These are phyloP conservation scores for Spisula solida DNA, from an alignment of 2,888 invertebrate genomes.

Conservation along the genomic window DNA sequence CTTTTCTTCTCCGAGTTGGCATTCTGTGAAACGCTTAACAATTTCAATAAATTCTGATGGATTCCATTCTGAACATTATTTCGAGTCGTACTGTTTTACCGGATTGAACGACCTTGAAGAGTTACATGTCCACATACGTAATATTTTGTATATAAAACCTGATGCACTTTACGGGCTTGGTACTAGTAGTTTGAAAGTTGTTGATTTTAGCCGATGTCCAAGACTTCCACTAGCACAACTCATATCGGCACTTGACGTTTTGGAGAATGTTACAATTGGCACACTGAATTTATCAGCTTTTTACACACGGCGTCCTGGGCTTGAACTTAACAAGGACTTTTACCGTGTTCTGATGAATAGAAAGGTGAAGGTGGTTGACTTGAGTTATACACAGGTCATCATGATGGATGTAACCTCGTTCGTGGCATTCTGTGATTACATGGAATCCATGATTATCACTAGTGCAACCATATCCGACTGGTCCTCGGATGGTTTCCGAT, in stretches of 20 bases:
- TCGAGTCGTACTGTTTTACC: conserved; percentile 21
- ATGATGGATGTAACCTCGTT: neutral
- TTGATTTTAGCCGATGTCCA: conserved; percentile 27
- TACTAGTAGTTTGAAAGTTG: conserved; percentile 24
- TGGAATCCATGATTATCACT: conserved; percentile 16
- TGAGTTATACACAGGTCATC: conserved; percentile 1
- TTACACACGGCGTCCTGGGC: neutral
- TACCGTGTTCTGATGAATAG: neutral
- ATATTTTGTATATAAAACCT: neutral
- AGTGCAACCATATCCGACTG: neutral
- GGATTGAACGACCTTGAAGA: conserved; percentile 24
- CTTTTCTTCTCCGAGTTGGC: neutral
- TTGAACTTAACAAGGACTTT: conserved; percentile 1
- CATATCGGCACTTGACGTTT: neutral
- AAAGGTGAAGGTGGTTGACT: neutral
- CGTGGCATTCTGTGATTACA: neutral
- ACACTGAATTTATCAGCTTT: conserved; percentile 23
- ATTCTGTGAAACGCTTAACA: neutral
- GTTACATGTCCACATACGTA: conserved; percentile 9
- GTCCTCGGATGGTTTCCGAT: neutral
- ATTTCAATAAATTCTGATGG: conserved; percentile 3
- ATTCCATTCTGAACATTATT: neutral
- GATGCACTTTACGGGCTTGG: neutral
- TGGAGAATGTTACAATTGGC: neutral
- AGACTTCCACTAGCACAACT: neutral